Evolutionary conservation across 2,797 vertebrate genomes (phyloP).

Genomic region (Pipistrellus pipistrellus): DNA sequence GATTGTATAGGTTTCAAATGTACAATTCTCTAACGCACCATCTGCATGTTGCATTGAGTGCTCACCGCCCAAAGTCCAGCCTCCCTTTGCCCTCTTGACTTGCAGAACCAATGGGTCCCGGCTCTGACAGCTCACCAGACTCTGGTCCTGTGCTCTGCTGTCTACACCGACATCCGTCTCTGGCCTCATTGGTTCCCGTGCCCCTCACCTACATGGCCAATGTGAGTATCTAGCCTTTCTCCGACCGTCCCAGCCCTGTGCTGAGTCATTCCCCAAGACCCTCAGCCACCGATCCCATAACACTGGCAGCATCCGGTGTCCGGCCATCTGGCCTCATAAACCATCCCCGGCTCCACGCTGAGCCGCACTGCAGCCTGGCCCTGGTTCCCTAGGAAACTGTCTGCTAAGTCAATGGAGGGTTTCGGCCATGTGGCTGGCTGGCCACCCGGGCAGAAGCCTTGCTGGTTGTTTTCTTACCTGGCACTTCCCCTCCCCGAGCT

Average conservation of each 20-base stretch:
- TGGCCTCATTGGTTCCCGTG: neutral
- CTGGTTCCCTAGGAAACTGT: constrained; percentile 78
- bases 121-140: neutral
- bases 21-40: neutral
- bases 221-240: neutral
- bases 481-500: neutral
- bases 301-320: neutral
- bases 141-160: neutral
- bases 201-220: neutral
- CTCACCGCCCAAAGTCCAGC: neutral
- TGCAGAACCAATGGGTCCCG: neutral
- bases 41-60: neutral
- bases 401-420: constrained; percentile 63
- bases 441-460: constrained; percentile 69
- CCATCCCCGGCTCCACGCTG: constrained; percentile 65
- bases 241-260: neutral
- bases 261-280: neutral
- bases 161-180: accelerated
- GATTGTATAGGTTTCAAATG: neutral
- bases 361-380: constrained; percentile 57
- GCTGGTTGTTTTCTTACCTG: constrained; percentile 54
- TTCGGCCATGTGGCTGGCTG: constrained; percentile 31
- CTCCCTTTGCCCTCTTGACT: neutral
- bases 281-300: neutral
- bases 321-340: constrained; percentile 79